A percentile compares a stretch with the other conserved stretches of the same genome.
phyloP scores from a whole-genome alignment of 2,113 vertebrate genomes.

The Arenaria interpres region DNA sequence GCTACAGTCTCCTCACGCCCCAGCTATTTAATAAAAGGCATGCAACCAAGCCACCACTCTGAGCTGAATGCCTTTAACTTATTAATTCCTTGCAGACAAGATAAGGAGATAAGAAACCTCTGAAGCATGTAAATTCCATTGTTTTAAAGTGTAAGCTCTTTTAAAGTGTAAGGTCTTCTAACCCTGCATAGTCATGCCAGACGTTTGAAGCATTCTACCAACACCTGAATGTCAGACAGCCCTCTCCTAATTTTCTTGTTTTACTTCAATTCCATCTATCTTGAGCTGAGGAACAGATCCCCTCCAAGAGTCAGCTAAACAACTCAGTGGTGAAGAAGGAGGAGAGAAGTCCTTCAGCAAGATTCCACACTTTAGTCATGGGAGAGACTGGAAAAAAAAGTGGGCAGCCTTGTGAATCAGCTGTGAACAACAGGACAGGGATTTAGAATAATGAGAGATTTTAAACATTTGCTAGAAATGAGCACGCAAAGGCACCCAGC shows the following conservation, averaged over 20 bases:
- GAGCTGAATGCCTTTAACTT: conserved; percentile 61
- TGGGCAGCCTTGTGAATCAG: background rate
- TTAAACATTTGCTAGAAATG: background rate
- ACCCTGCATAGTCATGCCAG: conserved; percentile 31
- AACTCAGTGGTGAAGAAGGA: background rate
- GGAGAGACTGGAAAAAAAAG: background rate
- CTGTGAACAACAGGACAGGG: background rate
- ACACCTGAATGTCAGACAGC: background rate
- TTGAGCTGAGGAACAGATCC: background rate
- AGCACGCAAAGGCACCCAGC: background rate
- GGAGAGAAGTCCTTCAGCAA: background rate
- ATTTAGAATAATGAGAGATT: background rate
- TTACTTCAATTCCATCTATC: background rate
- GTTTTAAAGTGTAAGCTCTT: conserved; percentile 63
- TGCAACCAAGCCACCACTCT: conserved; percentile 63
- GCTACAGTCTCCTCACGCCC: conserved; percentile 69
- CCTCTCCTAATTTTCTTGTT: background rate
- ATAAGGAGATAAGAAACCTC: conserved; percentile 70
- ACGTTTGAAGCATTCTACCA: background rate
- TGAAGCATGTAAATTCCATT: conserved; percentile 72
- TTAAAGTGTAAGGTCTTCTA: conserved; percentile 35
- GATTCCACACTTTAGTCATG: background rate
- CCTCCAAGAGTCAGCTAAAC: background rate
- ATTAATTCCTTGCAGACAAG: conserved; percentile 73
- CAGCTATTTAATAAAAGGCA: conserved; percentile 63